Percentiles rank a stretch among this genome's conserved stretches.
Conservation (phyloP, 2,797 vertebrate genomes). For the Moxostoma hubbsi region DNA sequence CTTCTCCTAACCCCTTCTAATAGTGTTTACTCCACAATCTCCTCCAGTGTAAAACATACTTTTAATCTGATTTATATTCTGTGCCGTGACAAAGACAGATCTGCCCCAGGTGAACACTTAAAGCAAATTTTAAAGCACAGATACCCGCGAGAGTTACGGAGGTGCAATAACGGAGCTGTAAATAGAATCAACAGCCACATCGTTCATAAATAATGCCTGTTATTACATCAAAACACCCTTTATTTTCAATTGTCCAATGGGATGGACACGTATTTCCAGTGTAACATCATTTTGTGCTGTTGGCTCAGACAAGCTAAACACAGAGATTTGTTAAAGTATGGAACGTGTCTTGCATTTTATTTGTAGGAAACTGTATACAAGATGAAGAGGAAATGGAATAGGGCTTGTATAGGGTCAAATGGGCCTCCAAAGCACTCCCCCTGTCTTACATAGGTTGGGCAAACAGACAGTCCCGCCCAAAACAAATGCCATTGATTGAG, state of each 20-base stretch:
- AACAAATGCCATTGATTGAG: no score
- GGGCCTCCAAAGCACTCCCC: no score
- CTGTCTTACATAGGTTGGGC: no score
- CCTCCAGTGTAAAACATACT: constrained; percentile 1
- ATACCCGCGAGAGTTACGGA: constrained; percentile 13
- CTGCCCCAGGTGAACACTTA: constrained; percentile 40
- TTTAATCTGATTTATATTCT: constrained; percentile 16
- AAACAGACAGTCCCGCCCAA: no score
- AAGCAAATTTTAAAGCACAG: constrained; percentile 43
- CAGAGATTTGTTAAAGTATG: neutral
- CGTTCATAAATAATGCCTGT: constrained; percentile 19
- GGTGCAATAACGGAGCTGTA: constrained; percentile 17
- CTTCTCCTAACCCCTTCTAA: constrained; percentile 20
- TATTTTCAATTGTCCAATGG: constrained; percentile 18
- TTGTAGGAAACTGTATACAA: no score
- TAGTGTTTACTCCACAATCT: neutral
- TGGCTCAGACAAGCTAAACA: neutral
- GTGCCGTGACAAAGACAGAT: constrained; percentile 26
- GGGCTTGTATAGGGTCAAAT: no score
- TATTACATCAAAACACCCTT: constrained; percentile 38
- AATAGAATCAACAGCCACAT: constrained; percentile 29
- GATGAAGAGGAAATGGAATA: no score
- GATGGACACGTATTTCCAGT: constrained; percentile 5
- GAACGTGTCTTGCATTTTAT: no score
- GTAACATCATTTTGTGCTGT: neutral